A percentile compares a stretch with the other conserved stretches of the same genome.
phyloP scores from a whole-genome alignment of 2,113 vertebrate genomes.

The Cephalopholis sonnerati region DNA sequence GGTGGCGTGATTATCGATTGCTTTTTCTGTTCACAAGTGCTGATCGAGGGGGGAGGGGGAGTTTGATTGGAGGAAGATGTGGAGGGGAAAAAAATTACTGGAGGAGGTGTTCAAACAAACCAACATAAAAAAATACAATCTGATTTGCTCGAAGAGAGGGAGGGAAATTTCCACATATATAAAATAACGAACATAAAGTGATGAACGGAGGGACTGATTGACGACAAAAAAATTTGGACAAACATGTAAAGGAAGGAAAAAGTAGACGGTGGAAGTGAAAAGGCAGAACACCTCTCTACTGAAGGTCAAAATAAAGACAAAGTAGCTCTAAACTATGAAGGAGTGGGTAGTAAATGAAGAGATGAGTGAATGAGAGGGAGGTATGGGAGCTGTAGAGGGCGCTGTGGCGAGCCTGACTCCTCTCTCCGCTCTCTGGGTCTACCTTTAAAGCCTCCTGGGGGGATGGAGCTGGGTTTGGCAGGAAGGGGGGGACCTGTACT shows the following conservation, averaged over 20 bases:
- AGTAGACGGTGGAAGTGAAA: conserved; percentile 57
- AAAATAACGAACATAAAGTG: conserved; percentile 45
- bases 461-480: conserved; percentile 87
- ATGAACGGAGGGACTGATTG: conserved; percentile 44
- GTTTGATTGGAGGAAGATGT: conserved; percentile 68
- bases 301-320: conserved; percentile 41
- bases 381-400: conserved; percentile 65
- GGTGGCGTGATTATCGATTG: conserved; percentile 78
- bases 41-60: conserved; percentile 60
- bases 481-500: conserved; percentile 92
- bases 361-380: conserved; percentile 68
- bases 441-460: conserved; percentile 89
- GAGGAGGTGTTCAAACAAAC: conserved; percentile 52
- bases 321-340: conserved; percentile 61
- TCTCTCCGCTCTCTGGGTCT: conserved; percentile 83
- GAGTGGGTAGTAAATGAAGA: conserved; percentile 51
- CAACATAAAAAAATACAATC: conserved; percentile 53
- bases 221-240: conserved; percentile 53
- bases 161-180: conserved; percentile 38
- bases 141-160: conserved; percentile 59
- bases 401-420: conserved; percentile 73
- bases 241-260: conserved; percentile 53
- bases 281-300: conserved; percentile 51
- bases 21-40: conserved; percentile 73
- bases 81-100: conserved; percentile 34